A percentile compares a stretch with the other conserved stretches of the same genome.
phyloP scores from a whole-genome alignment of 2,888 invertebrate species.

The Palloptera scutellata region DNA sequence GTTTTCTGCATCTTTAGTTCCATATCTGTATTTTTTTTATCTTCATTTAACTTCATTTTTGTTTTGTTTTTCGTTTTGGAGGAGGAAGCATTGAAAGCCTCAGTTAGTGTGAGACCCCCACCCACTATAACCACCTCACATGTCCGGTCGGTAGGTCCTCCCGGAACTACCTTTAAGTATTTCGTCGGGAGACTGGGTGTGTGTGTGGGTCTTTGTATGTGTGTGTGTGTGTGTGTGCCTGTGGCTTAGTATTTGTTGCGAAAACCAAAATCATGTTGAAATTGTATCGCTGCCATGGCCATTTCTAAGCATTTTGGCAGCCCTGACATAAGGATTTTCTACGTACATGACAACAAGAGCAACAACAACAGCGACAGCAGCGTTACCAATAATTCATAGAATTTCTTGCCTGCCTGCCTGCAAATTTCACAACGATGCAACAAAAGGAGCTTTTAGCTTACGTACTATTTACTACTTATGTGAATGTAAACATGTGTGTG shows the following conservation, averaged over 20 bases:
- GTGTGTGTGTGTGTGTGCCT: neutral
- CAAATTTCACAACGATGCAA: neutral
- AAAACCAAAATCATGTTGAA: constrained; percentile 53
- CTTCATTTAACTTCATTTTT: neutral
- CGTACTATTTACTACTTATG: no score
- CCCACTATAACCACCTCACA: no score
- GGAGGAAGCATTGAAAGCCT: no score
- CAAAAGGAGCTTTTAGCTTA: no score
- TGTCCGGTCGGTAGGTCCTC: no score
- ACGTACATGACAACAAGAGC: constrained; percentile 12
- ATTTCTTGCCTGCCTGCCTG: neutral
- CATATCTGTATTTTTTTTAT: neutral
- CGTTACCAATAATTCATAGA: constrained; percentile 7
- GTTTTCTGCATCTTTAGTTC: neutral
- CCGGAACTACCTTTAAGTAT: no score
- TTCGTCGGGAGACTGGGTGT: no score
- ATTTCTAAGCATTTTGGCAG: constrained; percentile 37
- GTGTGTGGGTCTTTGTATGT: no score
- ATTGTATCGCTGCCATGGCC: constrained; percentile 48
- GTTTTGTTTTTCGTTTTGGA: constrained; percentile 7
- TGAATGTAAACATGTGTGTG: no score
- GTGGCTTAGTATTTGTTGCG: neutral
- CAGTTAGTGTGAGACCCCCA: no score
- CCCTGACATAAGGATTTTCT: constrained; percentile 11
- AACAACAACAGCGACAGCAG: constrained; percentile 11